phyloP scores from a whole-genome alignment of 2,888 invertebrate genomes.

The Campoplex capitator region DNA sequence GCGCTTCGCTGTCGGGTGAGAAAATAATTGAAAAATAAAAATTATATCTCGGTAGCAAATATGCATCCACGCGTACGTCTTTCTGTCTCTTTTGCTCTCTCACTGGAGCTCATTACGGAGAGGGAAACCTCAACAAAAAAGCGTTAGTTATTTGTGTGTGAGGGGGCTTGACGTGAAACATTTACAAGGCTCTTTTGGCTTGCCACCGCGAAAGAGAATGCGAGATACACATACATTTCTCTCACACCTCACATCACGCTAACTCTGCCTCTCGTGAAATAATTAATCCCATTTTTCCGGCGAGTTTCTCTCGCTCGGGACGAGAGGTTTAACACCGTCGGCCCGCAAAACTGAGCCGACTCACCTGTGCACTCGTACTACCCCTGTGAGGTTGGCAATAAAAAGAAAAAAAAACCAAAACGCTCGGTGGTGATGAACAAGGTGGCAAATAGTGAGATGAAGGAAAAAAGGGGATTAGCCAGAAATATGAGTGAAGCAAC shows the following conservation, averaged over 20 bases:
- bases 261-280: constrained; percentile 47
- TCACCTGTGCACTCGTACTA: constrained; percentile 28
- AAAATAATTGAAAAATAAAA: constrained; percentile 44
- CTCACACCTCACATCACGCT: constrained; percentile 32
- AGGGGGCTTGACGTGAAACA: constrained; percentile 45
- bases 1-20: not conserved
- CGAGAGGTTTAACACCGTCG: constrained; percentile 42
- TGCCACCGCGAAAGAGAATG: constrained; percentile 22
- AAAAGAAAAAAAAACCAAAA: constrained; percentile 50
- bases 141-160: constrained; percentile 43
- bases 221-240: constrained; percentile 23
- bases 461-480: constrained; percentile 11
- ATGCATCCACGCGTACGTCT: constrained; percentile 17
- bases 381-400: constrained; percentile 17
- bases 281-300: constrained; percentile 64
- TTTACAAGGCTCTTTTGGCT: constrained; percentile 44
- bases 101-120: constrained; percentile 3
- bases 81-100: not conserved
- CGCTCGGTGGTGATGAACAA: constrained; percentile 28
- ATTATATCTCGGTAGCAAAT: constrained; percentile 21
- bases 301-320: constrained; percentile 27
- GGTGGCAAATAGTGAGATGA: constrained; percentile 23
- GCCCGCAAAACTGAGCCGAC: constrained; percentile 41
- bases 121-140: constrained; percentile 37
- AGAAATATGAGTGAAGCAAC: constrained; percentile 38